Conservation (phyloP, 1,140 invertebrate species). For the Portunus trituberculatus region DNA sequence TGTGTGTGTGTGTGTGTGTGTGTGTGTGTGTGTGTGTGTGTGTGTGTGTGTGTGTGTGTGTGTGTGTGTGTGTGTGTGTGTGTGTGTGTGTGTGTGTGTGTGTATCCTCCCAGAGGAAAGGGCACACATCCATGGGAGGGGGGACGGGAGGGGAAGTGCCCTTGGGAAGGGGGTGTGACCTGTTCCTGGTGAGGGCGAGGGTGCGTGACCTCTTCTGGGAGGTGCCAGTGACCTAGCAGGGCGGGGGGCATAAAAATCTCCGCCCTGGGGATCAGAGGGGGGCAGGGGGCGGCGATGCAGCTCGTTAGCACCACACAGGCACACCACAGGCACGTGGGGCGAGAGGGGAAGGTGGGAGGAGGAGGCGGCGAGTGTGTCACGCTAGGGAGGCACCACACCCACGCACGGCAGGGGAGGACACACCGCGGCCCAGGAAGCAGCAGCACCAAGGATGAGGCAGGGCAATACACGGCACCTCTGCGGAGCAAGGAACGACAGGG, state of each 20-base stretch:
- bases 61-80: conserved; percentile 8
- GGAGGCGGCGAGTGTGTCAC: background rate
- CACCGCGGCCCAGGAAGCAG: background rate
- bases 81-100: conserved; percentile 23
- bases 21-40: background rate
- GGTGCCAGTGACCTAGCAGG: no score
- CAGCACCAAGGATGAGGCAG: background rate
- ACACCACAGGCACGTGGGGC: background rate
- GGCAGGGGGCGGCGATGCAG: no score
- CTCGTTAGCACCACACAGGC: no score
- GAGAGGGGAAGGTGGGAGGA: background rate
- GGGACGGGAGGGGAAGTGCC: background rate
- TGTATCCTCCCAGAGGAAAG: background rate
- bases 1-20: background rate
- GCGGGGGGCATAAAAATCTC: no score
- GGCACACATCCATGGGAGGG: no score
- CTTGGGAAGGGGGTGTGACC: background rate
- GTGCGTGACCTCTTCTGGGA: no score
- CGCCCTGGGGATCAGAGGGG: no score
- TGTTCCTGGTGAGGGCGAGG: background rate
- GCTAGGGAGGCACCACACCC: no score
- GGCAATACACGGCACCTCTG: background rate
- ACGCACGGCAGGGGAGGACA: background rate
- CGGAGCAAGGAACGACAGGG: no score
- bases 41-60: background rate